Percentiles rank a stretch among this genome's conserved stretches.
phyloP scores from a whole-genome alignment of 2,888 invertebrate genomes.

The Volucella inflata region DNA sequence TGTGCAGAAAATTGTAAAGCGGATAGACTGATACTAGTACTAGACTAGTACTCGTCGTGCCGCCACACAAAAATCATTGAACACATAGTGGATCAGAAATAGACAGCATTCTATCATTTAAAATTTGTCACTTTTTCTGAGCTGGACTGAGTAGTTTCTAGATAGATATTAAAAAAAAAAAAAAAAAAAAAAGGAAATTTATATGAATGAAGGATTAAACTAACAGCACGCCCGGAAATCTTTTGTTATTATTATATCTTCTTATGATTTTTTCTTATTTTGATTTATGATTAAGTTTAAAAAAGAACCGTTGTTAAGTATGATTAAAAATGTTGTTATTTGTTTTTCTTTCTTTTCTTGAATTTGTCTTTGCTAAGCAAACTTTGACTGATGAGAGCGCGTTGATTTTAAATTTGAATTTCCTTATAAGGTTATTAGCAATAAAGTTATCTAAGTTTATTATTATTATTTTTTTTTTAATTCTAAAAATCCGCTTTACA shows the following conservation, averaged over 20 bases:
- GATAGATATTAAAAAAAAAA: not conserved
- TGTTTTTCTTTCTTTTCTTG: conserved; percentile 20
- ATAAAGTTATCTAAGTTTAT: conserved; percentile 32
- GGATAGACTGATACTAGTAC: too few relatives aligned
- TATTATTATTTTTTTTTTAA: conserved; percentile 44
- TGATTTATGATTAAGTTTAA: not conserved
- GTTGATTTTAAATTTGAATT: conserved; percentile 47
- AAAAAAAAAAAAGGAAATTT: not conserved
- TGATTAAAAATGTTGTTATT: conserved; percentile 28
- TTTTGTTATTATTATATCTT: conserved; percentile 2
- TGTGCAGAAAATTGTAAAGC: too few relatives aligned
- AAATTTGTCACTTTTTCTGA: too few relatives aligned
- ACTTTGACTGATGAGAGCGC: conserved; percentile 46
- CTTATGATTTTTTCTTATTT: not conserved
- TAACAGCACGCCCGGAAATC: conserved; percentile 10
- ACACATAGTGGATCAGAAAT: too few relatives aligned
- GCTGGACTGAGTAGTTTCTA: too few relatives aligned
- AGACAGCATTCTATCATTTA: too few relatives aligned
- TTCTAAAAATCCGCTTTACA: conserved; percentile 49
- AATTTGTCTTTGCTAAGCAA: conserved; percentile 33
- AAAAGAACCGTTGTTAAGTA: conserved; percentile 8
- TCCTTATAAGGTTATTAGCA: conserved; percentile 48
- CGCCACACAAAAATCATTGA: too few relatives aligned
- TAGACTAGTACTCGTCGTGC: too few relatives aligned
- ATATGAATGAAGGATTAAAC: conserved; percentile 1